These are phyloP conservation scores for Drosophila nannoptera DNA, from an alignment of 1,140 invertebrate species.

Conservation along the genomic window DNA sequence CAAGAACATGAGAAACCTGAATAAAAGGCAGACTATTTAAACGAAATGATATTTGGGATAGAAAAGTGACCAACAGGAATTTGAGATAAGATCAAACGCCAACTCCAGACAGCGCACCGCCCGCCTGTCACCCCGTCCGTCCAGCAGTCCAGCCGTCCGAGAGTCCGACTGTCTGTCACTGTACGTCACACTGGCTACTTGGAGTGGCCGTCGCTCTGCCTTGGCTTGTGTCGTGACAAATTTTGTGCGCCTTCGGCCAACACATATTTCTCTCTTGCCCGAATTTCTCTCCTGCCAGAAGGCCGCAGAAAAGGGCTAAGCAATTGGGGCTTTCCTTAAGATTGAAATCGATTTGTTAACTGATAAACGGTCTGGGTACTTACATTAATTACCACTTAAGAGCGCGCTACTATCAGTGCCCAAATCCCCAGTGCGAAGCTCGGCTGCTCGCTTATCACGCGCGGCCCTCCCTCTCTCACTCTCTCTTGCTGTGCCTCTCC, in stretches of 20 bases:
- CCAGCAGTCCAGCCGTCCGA: slow-evolving; percentile 40
- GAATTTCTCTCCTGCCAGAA: too few species aligned
- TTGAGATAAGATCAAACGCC: slow-evolving; percentile 75
- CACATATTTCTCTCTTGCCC: too few species aligned
- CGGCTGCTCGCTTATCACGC: background rate
- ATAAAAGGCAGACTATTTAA: slow-evolving; percentile 69
- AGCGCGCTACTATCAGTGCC: slow-evolving; percentile 35
- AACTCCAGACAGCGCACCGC: slow-evolving; percentile 42
- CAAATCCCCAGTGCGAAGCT: slow-evolving; percentile 13
- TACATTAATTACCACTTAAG: slow-evolving; percentile 77
- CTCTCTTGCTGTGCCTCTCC: background rate
- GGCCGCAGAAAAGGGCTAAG: slow-evolving; percentile 10
- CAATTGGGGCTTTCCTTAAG: slow-evolving; percentile 25
- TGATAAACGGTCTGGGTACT: slow-evolving; percentile 62
- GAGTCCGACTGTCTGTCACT: slow-evolving; percentile 72
- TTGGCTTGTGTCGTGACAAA: slow-evolving; percentile 75
- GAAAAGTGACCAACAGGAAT: slow-evolving; percentile 78
- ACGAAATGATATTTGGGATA: slow-evolving; percentile 78
- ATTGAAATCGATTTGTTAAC: slow-evolving; percentile 64
- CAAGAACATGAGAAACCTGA: slow-evolving; percentile 9
- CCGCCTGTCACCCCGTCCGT: slow-evolving; percentile 46
- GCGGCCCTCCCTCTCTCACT: background rate
- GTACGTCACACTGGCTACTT: slow-evolving; percentile 58
- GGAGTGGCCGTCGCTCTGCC: slow-evolving; percentile 23
- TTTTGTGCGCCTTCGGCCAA: slow-evolving; percentile 48